A percentile compares a stretch with the other conserved stretches of the same genome.
These are phyloP conservation scores for Subanguina moxae DNA, from an alignment of 1,140 invertebrate species.

Conservation along the genomic window DNA sequence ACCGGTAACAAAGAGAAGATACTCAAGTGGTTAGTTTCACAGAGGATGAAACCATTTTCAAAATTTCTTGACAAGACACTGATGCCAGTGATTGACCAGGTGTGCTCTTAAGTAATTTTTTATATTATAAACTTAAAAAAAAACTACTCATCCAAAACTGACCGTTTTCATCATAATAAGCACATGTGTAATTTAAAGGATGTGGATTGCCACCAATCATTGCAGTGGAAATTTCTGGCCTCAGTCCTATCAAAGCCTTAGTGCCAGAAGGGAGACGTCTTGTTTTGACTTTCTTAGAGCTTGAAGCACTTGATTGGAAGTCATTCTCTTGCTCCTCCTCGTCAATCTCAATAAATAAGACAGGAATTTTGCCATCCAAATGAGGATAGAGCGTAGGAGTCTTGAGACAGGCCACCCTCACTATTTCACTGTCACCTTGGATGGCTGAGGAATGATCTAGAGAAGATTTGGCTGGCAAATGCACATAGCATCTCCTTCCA, in stretches of 20 bases:
- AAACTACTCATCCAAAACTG: background rate
- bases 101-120: constrained; percentile 20
- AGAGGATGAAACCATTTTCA: constrained; percentile 41
- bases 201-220: background rate
- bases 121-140: background rate
- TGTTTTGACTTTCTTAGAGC: constrained; percentile 6
- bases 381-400: constrained; percentile 28
- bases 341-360: constrained; percentile 22
- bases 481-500: background rate
- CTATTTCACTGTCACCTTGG: constrained; percentile 15
- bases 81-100: constrained; percentile 45
- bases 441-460: constrained; percentile 11
- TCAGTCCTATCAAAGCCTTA: constrained; percentile 22
- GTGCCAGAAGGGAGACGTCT: constrained; percentile 9
- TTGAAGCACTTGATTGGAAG: background rate
- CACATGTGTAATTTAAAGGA: constrained; percentile 39
- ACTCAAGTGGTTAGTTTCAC: constrained; percentile 31
- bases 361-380: constrained; percentile 27
- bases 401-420: constrained; percentile 17
- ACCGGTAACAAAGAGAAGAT: constrained; percentile 45
- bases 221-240: background rate
- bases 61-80: constrained; percentile 40
- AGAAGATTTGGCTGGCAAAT: background rate
- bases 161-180: constrained; percentile 39
- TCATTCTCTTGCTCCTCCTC: background rate